These are phyloP conservation scores for Machaerirhynchus nigripectus DNA, from an alignment of 2,113 vertebrate genomes.

Conservation along the genomic window DNA sequence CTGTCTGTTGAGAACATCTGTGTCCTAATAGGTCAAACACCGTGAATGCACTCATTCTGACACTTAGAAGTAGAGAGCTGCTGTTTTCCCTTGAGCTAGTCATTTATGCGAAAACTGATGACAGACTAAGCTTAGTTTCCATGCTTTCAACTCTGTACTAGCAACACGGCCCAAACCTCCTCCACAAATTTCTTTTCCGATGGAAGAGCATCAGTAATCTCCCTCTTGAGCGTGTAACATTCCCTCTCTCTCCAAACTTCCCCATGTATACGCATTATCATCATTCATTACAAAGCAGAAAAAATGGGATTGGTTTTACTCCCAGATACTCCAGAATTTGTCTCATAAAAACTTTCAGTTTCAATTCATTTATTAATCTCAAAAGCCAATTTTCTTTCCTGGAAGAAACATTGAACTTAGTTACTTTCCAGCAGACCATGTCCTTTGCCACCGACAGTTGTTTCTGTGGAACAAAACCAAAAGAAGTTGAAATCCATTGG, in stretches of 20 bases:
- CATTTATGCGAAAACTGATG: background rate
- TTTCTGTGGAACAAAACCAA: background rate
- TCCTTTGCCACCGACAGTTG: background rate
- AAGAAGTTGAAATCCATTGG: background rate
- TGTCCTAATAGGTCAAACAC: background rate
- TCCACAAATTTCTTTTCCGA: background rate
- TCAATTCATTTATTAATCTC: background rate
- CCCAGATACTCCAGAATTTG: background rate
- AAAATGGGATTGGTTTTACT: background rate
- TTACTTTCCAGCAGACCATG: background rate
- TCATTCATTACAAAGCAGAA: background rate
- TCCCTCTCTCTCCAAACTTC: background rate
- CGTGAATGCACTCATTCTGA: background rate
- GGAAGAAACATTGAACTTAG: background rate
- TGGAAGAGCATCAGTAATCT: background rate
- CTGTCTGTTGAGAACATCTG: background rate
- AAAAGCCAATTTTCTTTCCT: background rate
- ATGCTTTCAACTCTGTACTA: background rate
- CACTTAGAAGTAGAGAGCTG: background rate
- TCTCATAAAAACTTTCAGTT: background rate
- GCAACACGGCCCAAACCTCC: background rate
- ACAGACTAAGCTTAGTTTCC: background rate
- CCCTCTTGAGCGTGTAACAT: background rate
- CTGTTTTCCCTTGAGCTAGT: background rate
- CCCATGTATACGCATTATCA: rapidly evolving